Evolutionary conservation across 2,888 invertebrate genomes (phyloP), one percentile per base, ranked within the genome.

Genomic region (Orthonevra nobilis): DNA sequence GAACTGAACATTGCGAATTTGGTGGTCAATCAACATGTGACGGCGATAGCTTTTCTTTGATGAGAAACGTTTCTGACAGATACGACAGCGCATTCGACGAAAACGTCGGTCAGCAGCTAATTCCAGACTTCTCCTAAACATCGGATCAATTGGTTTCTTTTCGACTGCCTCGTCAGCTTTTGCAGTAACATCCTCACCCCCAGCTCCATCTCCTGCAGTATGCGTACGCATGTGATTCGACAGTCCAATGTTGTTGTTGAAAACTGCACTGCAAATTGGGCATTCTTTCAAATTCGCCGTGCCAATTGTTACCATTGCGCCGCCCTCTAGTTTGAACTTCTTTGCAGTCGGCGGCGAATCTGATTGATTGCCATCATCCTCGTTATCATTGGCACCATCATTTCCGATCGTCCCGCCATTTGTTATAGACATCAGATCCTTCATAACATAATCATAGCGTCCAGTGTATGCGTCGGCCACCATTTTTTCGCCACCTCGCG

Each of bases 141-240:
- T 83, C 4, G 86, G 66, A 56, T 79, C 79, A 0, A 79, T 60
- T 20, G 69, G 30, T 26, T 66, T 69, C 19, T 60, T 58, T 3
- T 64, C 68, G 4, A n/a, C 32, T 12, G 20, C 19, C n/a, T 46
- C 73, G 0, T 60, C 52, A 2, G 64, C 70, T 9, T 56, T 68
- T 0, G 56, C 81, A 10, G 69, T 48, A 1, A 44, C 3, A 2
- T 56, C 34, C 5, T 36, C 30, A 14, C 38, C 68, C 9, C 2
- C 15, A 1, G 12, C 64, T 5, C 10, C 42, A 10, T 56, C 84
- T n/a, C 84, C 84, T 0, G 85, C 83, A 26, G 85, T 85, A 81
- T 89, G 89, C 0, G 87, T 86, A 12, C 89, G 86, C 89, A 89
- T 89, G 36, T 89, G 89, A 83, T 89, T 89, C 19, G 89, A 88